These are phyloP conservation scores for Zelostemma sp. DNA, from an alignment of 1,140 invertebrate species.

Conservation along the genomic window DNA sequence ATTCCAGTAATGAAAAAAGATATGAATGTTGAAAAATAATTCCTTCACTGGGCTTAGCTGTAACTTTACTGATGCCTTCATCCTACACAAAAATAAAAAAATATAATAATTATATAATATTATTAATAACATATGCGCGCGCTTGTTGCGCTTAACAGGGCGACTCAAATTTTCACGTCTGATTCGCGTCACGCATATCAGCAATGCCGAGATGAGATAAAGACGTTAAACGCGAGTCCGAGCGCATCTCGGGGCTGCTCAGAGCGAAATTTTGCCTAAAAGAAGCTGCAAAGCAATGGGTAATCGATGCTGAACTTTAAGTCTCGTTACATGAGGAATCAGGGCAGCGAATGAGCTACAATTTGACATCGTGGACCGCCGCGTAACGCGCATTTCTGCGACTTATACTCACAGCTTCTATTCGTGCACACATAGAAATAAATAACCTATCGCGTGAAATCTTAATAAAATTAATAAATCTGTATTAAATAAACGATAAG, in stretches of 20 bases:
- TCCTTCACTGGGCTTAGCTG: too few species aligned
- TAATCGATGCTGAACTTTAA: conserved; percentile 7
- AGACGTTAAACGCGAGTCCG: background rate
- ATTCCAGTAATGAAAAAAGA: too few species aligned
- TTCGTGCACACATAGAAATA: conserved; percentile 56
- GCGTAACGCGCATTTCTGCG: conserved; percentile 52
- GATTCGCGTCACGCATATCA: background rate
- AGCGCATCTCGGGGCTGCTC: background rate
- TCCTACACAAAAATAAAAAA: conserved; percentile 1
- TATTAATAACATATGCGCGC: background rate
- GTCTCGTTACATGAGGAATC: conserved; percentile 49
- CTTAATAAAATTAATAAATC: conserved; percentile 69
- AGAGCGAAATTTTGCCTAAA: background rate
- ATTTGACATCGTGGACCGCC: conserved; percentile 46
- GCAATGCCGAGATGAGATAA: conserved; percentile 4
- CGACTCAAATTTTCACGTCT: background rate
- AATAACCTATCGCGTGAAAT: conserved; percentile 61
- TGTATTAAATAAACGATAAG: conserved; percentile 64
- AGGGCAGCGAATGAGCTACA: conserved; percentile 51
- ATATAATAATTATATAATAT: background rate
- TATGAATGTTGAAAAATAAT: too few species aligned
- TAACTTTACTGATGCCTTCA: too few species aligned
- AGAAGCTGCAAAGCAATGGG: background rate
- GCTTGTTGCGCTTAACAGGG: background rate
- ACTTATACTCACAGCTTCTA: conserved; percentile 52